A percentile compares a stretch with the other conserved stretches of the same genome.
Evolutionary conservation across 2,797 vertebrate genomes (phyloP).

Genomic region (Sebastes nivosus): DNA sequence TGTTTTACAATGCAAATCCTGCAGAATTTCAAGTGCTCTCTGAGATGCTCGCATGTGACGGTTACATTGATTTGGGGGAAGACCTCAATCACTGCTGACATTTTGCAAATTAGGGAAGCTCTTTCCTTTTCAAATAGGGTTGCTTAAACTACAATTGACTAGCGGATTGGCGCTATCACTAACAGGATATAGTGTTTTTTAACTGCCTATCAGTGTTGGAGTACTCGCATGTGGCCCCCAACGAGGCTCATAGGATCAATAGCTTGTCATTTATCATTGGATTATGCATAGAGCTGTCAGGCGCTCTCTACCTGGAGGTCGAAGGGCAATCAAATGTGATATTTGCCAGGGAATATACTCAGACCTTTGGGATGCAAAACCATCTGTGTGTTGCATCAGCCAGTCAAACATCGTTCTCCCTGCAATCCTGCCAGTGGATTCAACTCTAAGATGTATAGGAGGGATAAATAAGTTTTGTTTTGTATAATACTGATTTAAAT

Average conservation of each 20-base stretch:
- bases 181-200: constrained; percentile 59
- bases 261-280: constrained; percentile 48
- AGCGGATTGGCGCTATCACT: constrained; percentile 32
- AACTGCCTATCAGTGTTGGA: constrained; percentile 48
- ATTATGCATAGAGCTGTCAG: constrained; percentile 45
- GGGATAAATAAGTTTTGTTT: background rate
- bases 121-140: constrained; percentile 53
- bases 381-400: background rate
- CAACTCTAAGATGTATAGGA: background rate
- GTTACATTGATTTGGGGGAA: constrained; percentile 66
- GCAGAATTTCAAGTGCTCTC: constrained; percentile 50
- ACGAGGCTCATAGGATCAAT: constrained; percentile 55
- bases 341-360: constrained; percentile 13
- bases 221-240: constrained; percentile 21
- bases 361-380: constrained; percentile 3
- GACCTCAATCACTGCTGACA: constrained; percentile 67
- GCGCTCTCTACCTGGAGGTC: constrained; percentile 7
- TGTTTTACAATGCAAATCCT: constrained; percentile 74
- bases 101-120: constrained; percentile 64
- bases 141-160: constrained; percentile 64
- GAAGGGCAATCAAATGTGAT: constrained; percentile 43
- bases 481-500: background rate
- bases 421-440: background rate
- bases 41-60: constrained; percentile 44
- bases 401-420: background rate